Percentiles rank a stretch among this genome's conserved stretches.
phyloP scores from a whole-genome alignment of 2,888 invertebrate species.

The Sialis lutaria region DNA sequence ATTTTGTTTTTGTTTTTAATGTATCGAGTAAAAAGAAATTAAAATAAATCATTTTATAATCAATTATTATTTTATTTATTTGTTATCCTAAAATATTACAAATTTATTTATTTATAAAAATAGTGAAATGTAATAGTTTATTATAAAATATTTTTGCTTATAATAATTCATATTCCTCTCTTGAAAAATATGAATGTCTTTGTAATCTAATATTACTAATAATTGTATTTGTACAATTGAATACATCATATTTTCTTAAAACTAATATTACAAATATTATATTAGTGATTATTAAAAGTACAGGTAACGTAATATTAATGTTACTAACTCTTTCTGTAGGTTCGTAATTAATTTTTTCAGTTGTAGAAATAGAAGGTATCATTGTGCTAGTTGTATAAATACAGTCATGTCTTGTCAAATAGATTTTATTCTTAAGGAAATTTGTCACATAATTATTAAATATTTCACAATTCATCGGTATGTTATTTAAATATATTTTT shows the following conservation, averaged over 20 bases:
- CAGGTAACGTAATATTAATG: no score
- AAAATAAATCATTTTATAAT: background rate
- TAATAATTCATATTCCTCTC: no score
- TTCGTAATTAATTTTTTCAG: background rate
- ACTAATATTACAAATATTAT: no score
- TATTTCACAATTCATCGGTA: background rate
- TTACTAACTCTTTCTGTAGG: background rate
- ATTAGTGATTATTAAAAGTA: no score
- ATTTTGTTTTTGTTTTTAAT: conserved; percentile 27
- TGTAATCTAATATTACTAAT: no score
- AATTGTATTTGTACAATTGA: no score
- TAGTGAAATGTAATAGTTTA: background rate
- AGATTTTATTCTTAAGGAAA: background rate
- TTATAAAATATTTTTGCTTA: background rate
- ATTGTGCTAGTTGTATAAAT: background rate
- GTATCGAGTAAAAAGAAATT: background rate
- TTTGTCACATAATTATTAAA: background rate
- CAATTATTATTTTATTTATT: background rate
- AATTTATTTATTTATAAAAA: background rate
- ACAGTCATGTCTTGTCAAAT: background rate
- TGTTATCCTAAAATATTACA: background rate
- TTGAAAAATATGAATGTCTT: no score
- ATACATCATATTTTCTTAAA: no score
- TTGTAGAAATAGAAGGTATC: background rate
- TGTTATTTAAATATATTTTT: background rate